Percentiles rank a stretch among this genome's conserved stretches.
phyloP scores from a whole-genome alignment of 2,797 vertebrate species.

The Anas bahamensis region DNA sequence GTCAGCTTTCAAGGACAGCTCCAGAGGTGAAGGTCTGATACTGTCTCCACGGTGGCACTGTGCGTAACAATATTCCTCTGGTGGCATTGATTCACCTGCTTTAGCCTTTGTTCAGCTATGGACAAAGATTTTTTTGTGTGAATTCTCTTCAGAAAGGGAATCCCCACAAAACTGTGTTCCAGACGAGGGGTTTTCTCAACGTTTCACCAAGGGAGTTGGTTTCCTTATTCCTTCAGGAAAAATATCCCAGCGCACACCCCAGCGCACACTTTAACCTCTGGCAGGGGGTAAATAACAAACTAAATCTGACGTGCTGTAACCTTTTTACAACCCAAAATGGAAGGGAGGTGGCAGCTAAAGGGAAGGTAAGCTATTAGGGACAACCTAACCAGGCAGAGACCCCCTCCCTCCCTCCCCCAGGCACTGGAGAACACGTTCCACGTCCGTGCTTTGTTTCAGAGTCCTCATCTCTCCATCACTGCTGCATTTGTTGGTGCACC shows the following conservation, averaged over 20 bases:
- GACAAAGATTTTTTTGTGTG: background rate
- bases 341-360: background rate
- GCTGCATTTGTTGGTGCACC: background rate
- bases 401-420: background rate
- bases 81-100: background rate
- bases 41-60: background rate
- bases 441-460: background rate
- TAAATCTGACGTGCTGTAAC: background rate
- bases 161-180: background rate
- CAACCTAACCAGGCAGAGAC: background rate
- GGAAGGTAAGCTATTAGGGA: background rate
- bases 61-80: background rate
- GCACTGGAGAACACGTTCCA: background rate
- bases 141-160: background rate
- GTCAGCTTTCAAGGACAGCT: constrained; percentile 52
- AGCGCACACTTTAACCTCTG: constrained; percentile 19
- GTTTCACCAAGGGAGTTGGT: background rate
- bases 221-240: background rate
- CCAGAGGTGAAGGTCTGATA: background rate
- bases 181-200: background rate
- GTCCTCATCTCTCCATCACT: background rate
- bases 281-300: constrained; percentile 35
- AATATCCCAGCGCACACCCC: constrained; percentile 61
- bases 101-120: background rate
- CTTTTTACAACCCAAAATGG: background rate